These are phyloP conservation scores for Masnerella sp. DNA, from an alignment of 2,888 invertebrate species.

Conservation along the genomic window DNA sequence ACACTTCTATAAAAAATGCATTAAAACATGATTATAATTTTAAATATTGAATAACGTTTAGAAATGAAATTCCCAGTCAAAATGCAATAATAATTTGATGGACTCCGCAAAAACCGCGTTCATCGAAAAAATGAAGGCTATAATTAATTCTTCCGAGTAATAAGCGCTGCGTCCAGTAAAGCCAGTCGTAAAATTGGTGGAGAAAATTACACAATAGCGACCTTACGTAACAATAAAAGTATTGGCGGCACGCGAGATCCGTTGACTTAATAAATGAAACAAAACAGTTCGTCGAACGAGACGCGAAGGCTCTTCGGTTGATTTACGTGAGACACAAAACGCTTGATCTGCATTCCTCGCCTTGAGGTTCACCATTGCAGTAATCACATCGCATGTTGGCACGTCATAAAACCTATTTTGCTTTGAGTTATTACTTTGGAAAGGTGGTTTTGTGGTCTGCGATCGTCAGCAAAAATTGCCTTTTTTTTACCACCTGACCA, in stretches of 20 bases:
- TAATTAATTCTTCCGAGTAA: not conserved
- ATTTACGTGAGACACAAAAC: slow-evolving; percentile 39
- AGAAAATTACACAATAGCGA: slow-evolving; percentile 20
- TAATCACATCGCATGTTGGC: slow-evolving; percentile 48
- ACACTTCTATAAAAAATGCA: too few species aligned
- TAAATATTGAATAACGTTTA: too few species aligned
- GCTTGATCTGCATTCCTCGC: slow-evolving; percentile 50
- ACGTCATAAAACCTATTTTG: slow-evolving; percentile 41
- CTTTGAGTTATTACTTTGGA: slow-evolving; percentile 48
- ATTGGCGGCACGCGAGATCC: slow-evolving; percentile 29
- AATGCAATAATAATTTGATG: too few species aligned
- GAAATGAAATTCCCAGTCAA: too few species aligned
- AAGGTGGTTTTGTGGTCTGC: slow-evolving; percentile 50
- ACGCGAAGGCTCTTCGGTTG: slow-evolving; percentile 15
- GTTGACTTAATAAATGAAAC: slow-evolving; percentile 16
- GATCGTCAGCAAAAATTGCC: slow-evolving; percentile 22
- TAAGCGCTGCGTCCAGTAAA: not conserved
- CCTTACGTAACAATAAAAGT: slow-evolving; percentile 31
- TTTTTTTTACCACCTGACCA: slow-evolving; percentile 24
- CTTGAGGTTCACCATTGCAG: slow-evolving; percentile 51
- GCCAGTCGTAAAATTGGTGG: not conserved
- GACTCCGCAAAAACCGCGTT: too few species aligned
- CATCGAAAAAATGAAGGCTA: not conserved
- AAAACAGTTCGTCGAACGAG: slow-evolving; percentile 20
- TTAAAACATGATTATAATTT: too few species aligned